Conservation (phyloP, 2,888 invertebrate species). For the Gymnoscelis rufifasciata region DNA sequence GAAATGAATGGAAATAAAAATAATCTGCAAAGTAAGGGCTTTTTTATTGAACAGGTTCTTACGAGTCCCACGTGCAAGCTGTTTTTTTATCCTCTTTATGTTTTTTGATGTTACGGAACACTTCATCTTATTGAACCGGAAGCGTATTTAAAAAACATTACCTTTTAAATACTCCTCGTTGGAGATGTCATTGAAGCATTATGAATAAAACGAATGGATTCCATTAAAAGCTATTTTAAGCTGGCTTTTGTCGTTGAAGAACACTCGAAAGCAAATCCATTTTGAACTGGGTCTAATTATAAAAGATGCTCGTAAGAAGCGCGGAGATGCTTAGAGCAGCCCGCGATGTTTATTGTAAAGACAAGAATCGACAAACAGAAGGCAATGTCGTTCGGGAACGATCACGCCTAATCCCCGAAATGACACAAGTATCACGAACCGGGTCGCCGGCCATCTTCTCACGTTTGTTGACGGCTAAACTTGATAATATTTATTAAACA, state of each 20-base stretch:
- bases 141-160: slow-evolving; percentile 57
- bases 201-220: slow-evolving; percentile 57
- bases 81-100: slow-evolving; percentile 31
- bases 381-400: slow-evolving; percentile 59
- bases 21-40: slow-evolving; percentile 16
- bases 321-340: slow-evolving; percentile 51
- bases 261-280: slow-evolving; percentile 60
- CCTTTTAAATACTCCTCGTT: slow-evolving; percentile 47
- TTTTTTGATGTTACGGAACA: slow-evolving; percentile 44
- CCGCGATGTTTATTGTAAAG: slow-evolving; percentile 65
- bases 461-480: slow-evolving; percentile 76
- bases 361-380: slow-evolving; percentile 66
- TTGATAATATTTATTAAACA: slow-evolving; percentile 78
- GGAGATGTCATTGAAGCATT: slow-evolving; percentile 61
- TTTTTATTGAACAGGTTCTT: slow-evolving; percentile 20
- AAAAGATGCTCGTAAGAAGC: slow-evolving; percentile 48
- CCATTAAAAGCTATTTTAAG: slow-evolving; percentile 48
- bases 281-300: slow-evolving; percentile 66
- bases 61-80: slow-evolving; percentile 39
- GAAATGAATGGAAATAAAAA: slow-evolving; percentile 11
- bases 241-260: slow-evolving; percentile 68
- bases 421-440: slow-evolving; percentile 76
- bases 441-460: slow-evolving; percentile 76
- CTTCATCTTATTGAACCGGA: slow-evolving; percentile 60
- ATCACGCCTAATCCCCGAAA: slow-evolving; percentile 73